Percentiles rank a stretch among this genome's conserved stretches.
phyloP scores from a whole-genome alignment of 1,140 invertebrate genomes.

The Drosophila micromelanica region DNA sequence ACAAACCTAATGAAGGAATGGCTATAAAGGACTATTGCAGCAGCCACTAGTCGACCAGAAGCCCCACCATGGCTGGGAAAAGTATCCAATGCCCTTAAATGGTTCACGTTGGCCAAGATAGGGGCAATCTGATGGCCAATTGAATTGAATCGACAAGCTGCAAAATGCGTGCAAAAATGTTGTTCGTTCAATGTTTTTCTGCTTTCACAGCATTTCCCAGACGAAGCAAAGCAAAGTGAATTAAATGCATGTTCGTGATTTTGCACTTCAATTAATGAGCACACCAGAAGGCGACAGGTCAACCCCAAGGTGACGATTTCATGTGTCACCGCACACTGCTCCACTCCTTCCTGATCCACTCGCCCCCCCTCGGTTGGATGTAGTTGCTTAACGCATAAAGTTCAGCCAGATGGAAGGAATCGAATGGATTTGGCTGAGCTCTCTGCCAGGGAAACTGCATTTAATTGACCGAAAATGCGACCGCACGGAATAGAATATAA shows the following conservation, averaged over 20 bases:
- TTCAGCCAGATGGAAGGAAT: slow-evolving; percentile 26
- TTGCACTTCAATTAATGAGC: slow-evolving; percentile 53
- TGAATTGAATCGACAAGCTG: slow-evolving; percentile 32
- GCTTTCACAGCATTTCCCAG: slow-evolving; percentile 55
- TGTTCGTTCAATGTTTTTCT: slow-evolving; percentile 21
- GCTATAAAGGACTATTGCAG: slow-evolving; percentile 70
- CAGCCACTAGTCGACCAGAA: slow-evolving; percentile 6
- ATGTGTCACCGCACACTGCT: slow-evolving; percentile 7
- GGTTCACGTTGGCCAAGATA: slow-evolving; percentile 33
- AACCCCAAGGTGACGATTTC: slow-evolving; percentile 16
- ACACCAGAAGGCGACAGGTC: slow-evolving; percentile 19
- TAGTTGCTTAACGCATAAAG: slow-evolving; percentile 28
- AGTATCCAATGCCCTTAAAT: slow-evolving; percentile 63
- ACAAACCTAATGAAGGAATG: slow-evolving; percentile 62
- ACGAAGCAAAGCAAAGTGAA: slow-evolving; percentile 51
- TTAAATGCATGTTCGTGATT: slow-evolving; percentile 73
- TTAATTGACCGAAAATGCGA: slow-evolving; percentile 34
- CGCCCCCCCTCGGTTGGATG: not conserved
- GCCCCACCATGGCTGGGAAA: slow-evolving; percentile 32
- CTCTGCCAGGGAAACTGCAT: slow-evolving; percentile 26
- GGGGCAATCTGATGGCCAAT: slow-evolving; percentile 33
- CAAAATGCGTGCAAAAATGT: slow-evolving; percentile 63
- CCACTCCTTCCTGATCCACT: not conserved
- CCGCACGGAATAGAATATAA: slow-evolving; percentile 21
- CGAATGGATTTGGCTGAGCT: slow-evolving; percentile 13